A percentile compares a stretch with the other conserved stretches of the same genome.
These are phyloP conservation scores for Pandemis corylana DNA, from an alignment of 2,888 invertebrate genomes.

Conservation along the genomic window DNA sequence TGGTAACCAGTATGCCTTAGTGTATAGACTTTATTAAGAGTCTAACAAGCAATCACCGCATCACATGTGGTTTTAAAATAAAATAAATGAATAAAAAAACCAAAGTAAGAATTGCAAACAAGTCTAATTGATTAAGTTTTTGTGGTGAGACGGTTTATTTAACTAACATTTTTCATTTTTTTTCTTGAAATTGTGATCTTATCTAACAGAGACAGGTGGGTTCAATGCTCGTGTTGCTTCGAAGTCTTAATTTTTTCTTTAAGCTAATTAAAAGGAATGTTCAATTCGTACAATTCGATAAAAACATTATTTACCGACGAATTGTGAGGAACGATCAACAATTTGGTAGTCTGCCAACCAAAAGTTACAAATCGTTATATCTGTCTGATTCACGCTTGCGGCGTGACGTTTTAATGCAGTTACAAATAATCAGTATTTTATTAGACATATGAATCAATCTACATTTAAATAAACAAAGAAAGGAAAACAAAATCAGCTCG, in stretches of 20 bases:
- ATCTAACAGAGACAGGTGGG: background rate
- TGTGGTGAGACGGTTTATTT: too few relatives aligned
- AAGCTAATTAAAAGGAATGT: slow-evolving; percentile 4
- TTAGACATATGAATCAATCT: slow-evolving; percentile 22
- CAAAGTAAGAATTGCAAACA: too few relatives aligned
- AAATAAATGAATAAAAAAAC: too few relatives aligned
- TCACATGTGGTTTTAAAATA: too few relatives aligned
- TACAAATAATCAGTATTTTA: slow-evolving; percentile 37
- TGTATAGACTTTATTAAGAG: too few relatives aligned
- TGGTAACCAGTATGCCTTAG: too few relatives aligned
- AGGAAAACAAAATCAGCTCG: slow-evolving; percentile 17
- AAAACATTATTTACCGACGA: slow-evolving; percentile 27
- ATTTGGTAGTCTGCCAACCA: slow-evolving; percentile 43
- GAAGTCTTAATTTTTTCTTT: background rate
- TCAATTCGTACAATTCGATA: slow-evolving; percentile 19
- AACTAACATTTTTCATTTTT: too few relatives aligned
- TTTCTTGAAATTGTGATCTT: too few relatives aligned
- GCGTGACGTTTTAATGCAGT: slow-evolving; percentile 39
- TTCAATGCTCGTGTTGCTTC: background rate
- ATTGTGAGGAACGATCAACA: slow-evolving; percentile 43
- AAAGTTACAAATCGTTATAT: slow-evolving; percentile 42
- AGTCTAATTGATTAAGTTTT: too few relatives aligned
- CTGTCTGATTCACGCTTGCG: slow-evolving; percentile 38
- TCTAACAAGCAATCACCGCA: too few relatives aligned
- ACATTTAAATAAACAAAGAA: slow-evolving; percentile 16